Percentiles rank a stretch among this genome's conserved stretches.
Conservation (phyloP, 2,113 vertebrate species). For the Bubo bubo region DNA sequence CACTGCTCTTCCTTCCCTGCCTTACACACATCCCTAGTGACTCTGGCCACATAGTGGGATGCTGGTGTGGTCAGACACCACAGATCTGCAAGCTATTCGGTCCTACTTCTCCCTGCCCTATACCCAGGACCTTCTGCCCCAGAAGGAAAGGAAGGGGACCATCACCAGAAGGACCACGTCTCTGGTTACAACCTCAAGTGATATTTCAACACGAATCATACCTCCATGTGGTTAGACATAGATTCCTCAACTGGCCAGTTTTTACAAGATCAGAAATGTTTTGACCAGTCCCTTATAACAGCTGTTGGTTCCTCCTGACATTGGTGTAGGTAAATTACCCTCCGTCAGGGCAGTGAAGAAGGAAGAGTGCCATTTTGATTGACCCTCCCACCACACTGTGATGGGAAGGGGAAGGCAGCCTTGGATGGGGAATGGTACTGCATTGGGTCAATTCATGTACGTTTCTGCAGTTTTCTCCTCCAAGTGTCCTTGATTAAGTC, state of each 20-base stretch:
- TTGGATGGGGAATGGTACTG: not conserved
- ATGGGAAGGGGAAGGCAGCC: not conserved
- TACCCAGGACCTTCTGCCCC: not conserved
- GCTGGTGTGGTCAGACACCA: too few species aligned
- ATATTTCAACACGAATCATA: not conserved
- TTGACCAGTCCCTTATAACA: not conserved
- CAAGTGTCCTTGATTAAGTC: not conserved
- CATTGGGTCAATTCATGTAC: not conserved
- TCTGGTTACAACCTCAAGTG: not conserved
- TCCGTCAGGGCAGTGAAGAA: rapidly evolving
- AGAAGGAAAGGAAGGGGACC: not conserved
- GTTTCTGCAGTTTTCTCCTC: not conserved
- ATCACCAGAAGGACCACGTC: not conserved
- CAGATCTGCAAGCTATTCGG: not conserved
- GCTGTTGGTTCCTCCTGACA: not conserved
- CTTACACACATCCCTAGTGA: not conserved
- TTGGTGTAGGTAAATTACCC: not conserved
- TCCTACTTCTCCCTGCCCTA: not conserved
- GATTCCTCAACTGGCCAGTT: not conserved
- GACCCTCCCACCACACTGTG: not conserved
- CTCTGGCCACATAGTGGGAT: not conserved
- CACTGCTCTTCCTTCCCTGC: not conserved
- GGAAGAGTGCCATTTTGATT: not conserved
- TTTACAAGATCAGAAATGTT: not conserved
- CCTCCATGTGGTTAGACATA: not conserved